Evolutionary conservation across 2,113 vertebrate species (phyloP), one percentile per base, ranked within the genome.

Genomic region (Pedionomus torquatus): DNA sequence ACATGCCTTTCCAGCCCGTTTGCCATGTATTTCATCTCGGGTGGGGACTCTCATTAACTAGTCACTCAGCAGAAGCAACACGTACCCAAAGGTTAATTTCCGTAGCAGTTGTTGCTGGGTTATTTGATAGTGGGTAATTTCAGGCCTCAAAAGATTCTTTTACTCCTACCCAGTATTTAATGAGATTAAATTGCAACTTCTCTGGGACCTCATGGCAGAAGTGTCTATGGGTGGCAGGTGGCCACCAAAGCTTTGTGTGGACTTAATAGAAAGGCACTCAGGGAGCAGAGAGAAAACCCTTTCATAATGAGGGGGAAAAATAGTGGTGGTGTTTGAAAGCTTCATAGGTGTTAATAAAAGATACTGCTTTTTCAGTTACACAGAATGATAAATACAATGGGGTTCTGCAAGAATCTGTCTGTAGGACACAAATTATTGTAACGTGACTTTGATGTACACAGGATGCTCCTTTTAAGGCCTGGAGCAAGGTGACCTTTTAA

Each of bases 11-110:
- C 66, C 85, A 95, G 66, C 57, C 77, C 77, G 0, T 95, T 95
- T 96, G 86, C 94, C 94, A 83, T 95, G 86, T 72, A 87, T 97
- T 97, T 97, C 90, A 97, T 97, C 97, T 95, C 87, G 81, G 61
- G 70, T 92, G 95, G 96, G 81, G 70, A 91, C 89, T 95, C 77
- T 96, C 70, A 93, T 96, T 97, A 96, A 84, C 58, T 37, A 89
- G 90, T 81, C 83, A 61, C 86, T 93, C 46, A 54, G 85, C 68
- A 94, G 83, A 95, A 86, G 88, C 95, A 93, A 95, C 89, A 61
- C 81, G 23, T 91, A 83, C 78, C 92, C 86, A 90, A 94, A 97
- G 95, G 96, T 97, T 96, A 94, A 97, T 96, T 96, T 97, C 89
- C 90, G 0, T 91, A 95, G 90, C 30, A 0, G 88, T 95, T 96